Percentiles rank a stretch among this genome's conserved stretches.
These are phyloP conservation scores for Phlogophora meticulosa DNA, from an alignment of 2,888 invertebrate genomes.

Conservation along the genomic window DNA sequence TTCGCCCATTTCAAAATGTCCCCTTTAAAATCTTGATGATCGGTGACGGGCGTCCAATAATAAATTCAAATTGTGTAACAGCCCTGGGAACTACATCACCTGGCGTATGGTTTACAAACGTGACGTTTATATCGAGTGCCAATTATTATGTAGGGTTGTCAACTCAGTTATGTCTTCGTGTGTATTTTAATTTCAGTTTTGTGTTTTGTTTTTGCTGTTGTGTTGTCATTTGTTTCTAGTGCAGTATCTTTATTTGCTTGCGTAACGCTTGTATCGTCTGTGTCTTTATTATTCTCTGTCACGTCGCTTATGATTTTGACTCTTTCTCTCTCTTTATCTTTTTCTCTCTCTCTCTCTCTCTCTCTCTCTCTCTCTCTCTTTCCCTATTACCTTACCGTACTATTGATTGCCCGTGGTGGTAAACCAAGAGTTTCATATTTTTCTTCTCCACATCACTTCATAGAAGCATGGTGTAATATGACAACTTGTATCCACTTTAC, in stretches of 20 bases:
- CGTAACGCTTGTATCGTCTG: not conserved
- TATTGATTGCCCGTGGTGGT: no score
- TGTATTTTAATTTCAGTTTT: slow-evolving; percentile 2
- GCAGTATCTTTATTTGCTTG: not conserved
- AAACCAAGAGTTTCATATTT: no score
- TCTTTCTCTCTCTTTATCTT: no score
- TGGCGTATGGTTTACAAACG: slow-evolving; percentile 35
- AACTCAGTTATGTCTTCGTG: slow-evolving; percentile 1
- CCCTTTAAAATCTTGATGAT: slow-evolving; percentile 30
- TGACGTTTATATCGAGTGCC: slow-evolving; percentile 23
- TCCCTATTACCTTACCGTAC: no score
- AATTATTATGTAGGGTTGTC: slow-evolving; percentile 30
- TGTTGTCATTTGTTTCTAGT: slow-evolving; percentile 6
- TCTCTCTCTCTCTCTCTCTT: no score
- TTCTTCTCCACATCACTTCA: no score
- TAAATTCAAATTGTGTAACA: slow-evolving; percentile 52
- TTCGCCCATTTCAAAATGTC: slow-evolving; percentile 26
- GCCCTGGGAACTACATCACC: slow-evolving; percentile 41
- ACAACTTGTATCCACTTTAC: no score
- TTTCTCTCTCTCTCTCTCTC: no score
- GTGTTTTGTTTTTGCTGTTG: not conserved
- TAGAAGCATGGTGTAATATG: no score
- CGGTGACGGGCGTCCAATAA: slow-evolving; percentile 36
- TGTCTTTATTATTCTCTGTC: no score
- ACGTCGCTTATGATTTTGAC: not conserved